Percentiles rank a stretch among this genome's conserved stretches.
Conservation (phyloP, 1,140 invertebrate species). For the Eriocheir sinensis region DNA sequence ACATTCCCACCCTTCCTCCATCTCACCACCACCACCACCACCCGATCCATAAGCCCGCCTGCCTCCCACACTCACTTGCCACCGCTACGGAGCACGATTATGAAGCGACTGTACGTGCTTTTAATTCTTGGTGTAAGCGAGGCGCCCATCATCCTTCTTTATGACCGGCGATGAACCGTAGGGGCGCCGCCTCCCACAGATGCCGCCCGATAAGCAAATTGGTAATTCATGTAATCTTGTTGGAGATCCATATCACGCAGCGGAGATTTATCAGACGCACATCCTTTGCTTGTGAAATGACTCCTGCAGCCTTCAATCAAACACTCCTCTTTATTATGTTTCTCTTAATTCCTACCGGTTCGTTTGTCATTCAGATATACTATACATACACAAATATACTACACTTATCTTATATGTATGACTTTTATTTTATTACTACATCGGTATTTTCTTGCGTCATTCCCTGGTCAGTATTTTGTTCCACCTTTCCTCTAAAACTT, state of each 20-base stretch:
- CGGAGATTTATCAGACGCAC: not conserved
- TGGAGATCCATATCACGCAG: not conserved
- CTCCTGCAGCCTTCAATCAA: not conserved
- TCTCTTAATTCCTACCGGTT: not conserved
- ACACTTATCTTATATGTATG: too few species aligned
- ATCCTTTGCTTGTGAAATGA: constrained; percentile 5
- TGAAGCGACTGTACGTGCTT: not conserved
- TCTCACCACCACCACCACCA: too few species aligned
- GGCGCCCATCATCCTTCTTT: not conserved
- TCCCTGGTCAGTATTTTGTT: too few species aligned
- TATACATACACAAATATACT: too few species aligned
- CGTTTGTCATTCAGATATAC: too few species aligned
- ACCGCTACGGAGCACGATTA: not conserved
- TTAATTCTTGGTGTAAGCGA: not conserved
- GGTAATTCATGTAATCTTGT: constrained; percentile 5
- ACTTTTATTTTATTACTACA: too few species aligned
- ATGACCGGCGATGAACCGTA: not conserved
- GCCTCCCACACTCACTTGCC: not conserved
- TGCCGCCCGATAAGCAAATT: not conserved
- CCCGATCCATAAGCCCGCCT: not conserved
- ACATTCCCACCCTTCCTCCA: too few species aligned
- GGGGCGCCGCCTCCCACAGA: not conserved
- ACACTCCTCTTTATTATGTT: not conserved
- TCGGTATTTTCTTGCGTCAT: too few species aligned
- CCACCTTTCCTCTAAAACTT: too few species aligned